phyloP scores from a whole-genome alignment of 2,888 invertebrate species.

The Thera obeliscata region DNA sequence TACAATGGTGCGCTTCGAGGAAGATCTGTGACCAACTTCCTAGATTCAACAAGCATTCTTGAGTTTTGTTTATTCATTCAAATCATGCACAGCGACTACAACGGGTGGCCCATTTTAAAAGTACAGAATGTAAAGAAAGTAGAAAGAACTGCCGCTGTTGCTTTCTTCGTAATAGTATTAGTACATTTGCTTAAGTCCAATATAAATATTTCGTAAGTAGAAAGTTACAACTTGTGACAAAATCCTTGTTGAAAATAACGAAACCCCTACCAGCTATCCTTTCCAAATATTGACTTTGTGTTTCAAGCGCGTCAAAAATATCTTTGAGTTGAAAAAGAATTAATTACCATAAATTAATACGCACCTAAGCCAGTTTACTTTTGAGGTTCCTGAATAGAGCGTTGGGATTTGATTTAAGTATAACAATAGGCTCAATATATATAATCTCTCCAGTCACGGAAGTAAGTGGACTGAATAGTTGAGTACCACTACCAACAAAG shows the following conservation, averaged over 20 bases:
- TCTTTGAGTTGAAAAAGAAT: too few species aligned
- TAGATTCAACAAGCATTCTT: background rate
- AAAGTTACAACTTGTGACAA: background rate
- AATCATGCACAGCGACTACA: slow-evolving; percentile 10
- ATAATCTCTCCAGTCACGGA: too few species aligned
- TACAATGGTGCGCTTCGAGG: background rate
- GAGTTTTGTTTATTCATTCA: slow-evolving; percentile 18
- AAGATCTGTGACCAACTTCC: background rate
- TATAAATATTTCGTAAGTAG: background rate
- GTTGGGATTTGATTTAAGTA: too few species aligned
- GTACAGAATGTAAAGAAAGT: slow-evolving; percentile 28
- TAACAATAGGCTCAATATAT: too few species aligned
- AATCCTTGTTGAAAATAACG: background rate
- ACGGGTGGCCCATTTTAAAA: slow-evolving; percentile 23
- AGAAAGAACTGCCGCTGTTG: slow-evolving; percentile 11
- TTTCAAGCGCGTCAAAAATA: too few species aligned
- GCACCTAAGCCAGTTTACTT: background rate
- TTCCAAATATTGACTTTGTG: background rate
- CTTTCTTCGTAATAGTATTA: slow-evolving; percentile 2
- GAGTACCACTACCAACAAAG: too few species aligned
- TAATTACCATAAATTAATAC: too few species aligned
- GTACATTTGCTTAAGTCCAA: background rate
- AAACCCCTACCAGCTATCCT: background rate
- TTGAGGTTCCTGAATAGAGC: background rate
- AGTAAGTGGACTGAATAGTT: too few species aligned